phyloP scores from a whole-genome alignment of 2,113 vertebrate species.

The Paramisgurnus dabryanus region DNA sequence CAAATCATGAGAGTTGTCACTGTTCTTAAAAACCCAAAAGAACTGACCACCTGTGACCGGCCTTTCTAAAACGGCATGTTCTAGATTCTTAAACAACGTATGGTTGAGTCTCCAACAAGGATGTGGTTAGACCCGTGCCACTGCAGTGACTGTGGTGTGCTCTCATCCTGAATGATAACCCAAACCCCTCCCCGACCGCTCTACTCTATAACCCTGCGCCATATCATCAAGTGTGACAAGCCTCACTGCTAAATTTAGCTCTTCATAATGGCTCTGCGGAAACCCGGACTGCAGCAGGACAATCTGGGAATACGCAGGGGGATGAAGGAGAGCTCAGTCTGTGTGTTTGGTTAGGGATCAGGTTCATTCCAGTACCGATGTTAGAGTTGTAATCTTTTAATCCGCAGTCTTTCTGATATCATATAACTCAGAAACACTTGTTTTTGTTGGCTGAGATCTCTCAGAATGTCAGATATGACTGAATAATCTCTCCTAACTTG shows the following conservation, averaged over 20 bases:
- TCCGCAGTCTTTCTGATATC: constrained; percentile 24
- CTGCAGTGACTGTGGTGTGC: constrained; percentile 70
- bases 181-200: constrained; percentile 55
- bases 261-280: constrained; percentile 69
- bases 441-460: constrained; percentile 9
- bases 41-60: constrained; percentile 5
- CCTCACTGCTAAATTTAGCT: constrained; percentile 74
- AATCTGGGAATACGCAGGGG: constrained; percentile 45
- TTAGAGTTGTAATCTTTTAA: constrained; percentile 25
- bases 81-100: background rate
- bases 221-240: constrained; percentile 74
- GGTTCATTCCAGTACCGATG: constrained; percentile 23
- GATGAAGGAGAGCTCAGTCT: constrained; percentile 11
- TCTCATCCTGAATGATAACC: constrained; percentile 39
- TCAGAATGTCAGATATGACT: background rate
- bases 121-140: constrained; percentile 36
- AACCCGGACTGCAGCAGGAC: constrained; percentile 53
- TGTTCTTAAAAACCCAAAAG: too few species aligned
- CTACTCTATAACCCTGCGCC: constrained; percentile 71
- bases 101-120: too few species aligned
- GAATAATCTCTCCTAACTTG: constrained; percentile 3
- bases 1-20: too few species aligned
- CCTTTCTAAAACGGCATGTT: background rate
- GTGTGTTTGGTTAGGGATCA: constrained; percentile 14
- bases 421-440: constrained; percentile 24